Evolutionary conservation across 2,797 vertebrate species (phyloP).

Genomic region (Neomorphus geoffroyi): DNA sequence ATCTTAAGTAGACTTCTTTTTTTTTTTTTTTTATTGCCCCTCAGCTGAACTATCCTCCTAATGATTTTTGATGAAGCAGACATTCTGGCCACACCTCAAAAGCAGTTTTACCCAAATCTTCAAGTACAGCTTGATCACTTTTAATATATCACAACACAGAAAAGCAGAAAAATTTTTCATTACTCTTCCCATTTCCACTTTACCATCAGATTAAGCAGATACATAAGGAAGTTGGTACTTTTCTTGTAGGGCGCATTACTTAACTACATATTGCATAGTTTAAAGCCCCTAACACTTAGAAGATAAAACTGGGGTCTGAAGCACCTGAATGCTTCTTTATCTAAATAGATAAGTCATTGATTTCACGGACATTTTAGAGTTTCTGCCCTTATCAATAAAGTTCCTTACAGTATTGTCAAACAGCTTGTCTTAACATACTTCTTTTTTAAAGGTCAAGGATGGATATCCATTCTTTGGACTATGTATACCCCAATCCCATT

Average conservation of each 20-base stretch:
- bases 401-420: neutral
- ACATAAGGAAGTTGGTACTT: neutral
- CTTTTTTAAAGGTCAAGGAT: neutral
- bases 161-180: neutral
- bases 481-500: neutral
- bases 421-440: neutral
- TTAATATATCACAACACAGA: neutral
- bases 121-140: neutral
- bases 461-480: neutral
- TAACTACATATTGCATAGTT: neutral
- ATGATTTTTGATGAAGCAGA: conserved; percentile 20
- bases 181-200: neutral
- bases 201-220: neutral
- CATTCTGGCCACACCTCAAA: conserved; percentile 14
- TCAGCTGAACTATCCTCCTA: neutral
- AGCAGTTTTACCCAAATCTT: neutral
- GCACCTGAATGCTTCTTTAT: neutral
- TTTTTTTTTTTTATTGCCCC: neutral
- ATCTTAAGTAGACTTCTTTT: neutral
- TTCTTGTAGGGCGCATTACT: neutral
- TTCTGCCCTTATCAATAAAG: neutral
- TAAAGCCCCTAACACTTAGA: neutral
- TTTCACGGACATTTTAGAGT: neutral
- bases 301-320: neutral
- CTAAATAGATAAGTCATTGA: neutral